phyloP scores from a whole-genome alignment of 2,797 vertebrate species.

The Bradypodion ventrale region DNA sequence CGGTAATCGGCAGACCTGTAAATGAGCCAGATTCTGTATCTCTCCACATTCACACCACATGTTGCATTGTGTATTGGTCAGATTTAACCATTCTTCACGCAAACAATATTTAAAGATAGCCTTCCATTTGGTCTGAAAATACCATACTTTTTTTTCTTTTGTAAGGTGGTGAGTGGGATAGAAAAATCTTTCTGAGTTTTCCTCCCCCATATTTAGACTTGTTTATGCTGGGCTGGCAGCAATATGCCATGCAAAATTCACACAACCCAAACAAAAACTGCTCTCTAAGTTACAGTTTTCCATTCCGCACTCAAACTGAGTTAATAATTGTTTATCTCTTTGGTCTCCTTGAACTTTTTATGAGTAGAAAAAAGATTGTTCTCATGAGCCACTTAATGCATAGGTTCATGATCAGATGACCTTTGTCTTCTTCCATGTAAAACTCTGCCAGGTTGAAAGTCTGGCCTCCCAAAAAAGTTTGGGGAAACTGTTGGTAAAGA shows the following conservation, averaged over 20 bases:
- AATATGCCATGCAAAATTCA: not conserved
- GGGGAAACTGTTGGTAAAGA: not conserved
- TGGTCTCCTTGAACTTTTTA: constrained; percentile 17
- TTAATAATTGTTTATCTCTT: constrained; percentile 17
- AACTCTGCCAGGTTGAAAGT: constrained; percentile 20
- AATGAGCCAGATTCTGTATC: too few relatives aligned
- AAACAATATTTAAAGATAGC: not conserved
- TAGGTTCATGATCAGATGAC: not conserved
- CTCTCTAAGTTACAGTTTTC: constrained; percentile 4
- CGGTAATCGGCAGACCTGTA: too few relatives aligned
- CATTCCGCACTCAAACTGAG: constrained; percentile 13
- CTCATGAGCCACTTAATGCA: not conserved
- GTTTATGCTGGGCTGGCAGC: constrained; percentile 11
- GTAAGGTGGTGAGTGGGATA: not conserved
- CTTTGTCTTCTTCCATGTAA: not conserved
- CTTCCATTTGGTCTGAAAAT: constrained; percentile 13
- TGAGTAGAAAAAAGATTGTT: not conserved
- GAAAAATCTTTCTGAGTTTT: not conserved
- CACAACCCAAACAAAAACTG: not conserved
- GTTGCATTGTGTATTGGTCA: not conserved
- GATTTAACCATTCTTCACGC: not conserved
- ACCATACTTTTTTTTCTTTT: constrained; percentile 1
- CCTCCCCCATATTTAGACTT: not conserved
- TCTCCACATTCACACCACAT: too few relatives aligned
- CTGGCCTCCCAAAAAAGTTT: not conserved